Evolutionary conservation across 2,888 invertebrate species (phyloP).

Genomic region (Vesta saturnalis): DNA sequence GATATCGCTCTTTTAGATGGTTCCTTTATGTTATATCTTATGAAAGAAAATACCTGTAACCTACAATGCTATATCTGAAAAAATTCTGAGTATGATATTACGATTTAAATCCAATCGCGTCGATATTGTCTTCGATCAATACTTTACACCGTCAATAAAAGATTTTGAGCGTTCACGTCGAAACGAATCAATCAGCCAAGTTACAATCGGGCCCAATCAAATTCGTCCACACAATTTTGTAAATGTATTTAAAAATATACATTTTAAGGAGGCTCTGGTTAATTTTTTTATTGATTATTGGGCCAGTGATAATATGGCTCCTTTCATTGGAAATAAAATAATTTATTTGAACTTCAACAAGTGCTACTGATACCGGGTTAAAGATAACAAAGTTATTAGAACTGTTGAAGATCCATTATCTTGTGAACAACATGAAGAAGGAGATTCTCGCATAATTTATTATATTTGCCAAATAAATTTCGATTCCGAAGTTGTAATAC

Average conservation of each 20-base stretch:
- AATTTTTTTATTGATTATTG: constrained; percentile 48
- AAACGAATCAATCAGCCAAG: constrained; percentile 23
- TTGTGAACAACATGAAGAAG: constrained; percentile 16
- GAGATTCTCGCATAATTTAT: constrained; percentile 13
- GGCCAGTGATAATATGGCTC: constrained; percentile 47
- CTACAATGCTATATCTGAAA: constrained; percentile 42
- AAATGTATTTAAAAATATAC: constrained; percentile 44
- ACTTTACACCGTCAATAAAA: constrained; percentile 27
- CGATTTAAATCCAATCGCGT: constrained; percentile 39
- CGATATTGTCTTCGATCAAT: constrained; percentile 44
- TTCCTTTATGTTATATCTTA: constrained; percentile 45
- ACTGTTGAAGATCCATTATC: background rate
- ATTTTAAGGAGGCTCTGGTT: constrained; percentile 48
- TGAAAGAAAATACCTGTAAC: constrained; percentile 43
- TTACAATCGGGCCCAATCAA: constrained; percentile 48
- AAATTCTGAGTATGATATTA: constrained; percentile 28
- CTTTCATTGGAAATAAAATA: constrained; percentile 16
- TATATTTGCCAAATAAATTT: constrained; percentile 14
- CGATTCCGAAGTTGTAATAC: constrained; percentile 13
- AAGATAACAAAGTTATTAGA: no score
- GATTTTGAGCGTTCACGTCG: constrained; percentile 39
- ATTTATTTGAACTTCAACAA: constrained; percentile 4
- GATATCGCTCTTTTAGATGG: constrained; percentile 46
- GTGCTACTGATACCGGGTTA: background rate
- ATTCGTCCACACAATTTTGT: constrained; percentile 43